Evolutionary conservation across 1,140 invertebrate species (phyloP).

Genomic region (Alviniconcha marisindica): DNA sequence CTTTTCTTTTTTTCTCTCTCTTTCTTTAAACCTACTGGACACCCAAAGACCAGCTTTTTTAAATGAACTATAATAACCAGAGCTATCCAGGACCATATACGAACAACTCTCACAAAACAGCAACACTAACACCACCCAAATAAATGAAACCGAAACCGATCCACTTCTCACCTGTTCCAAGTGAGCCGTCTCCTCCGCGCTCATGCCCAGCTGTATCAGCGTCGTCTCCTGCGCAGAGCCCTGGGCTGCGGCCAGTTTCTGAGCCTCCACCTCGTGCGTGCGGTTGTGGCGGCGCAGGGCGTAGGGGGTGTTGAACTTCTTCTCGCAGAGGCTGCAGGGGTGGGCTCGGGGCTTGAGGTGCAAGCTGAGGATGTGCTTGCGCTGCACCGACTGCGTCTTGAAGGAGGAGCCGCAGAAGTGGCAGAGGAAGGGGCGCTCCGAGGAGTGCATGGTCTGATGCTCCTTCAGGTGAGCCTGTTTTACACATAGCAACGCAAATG

Average conservation of each 20-base stretch:
- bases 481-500: not conserved
- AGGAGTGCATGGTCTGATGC: slow-evolving; percentile 74
- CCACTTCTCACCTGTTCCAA: not conserved
- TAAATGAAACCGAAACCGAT: too few species aligned
- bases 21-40: too few species aligned
- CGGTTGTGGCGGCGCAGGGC: slow-evolving; percentile 74
- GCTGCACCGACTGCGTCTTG: slow-evolving; percentile 76
- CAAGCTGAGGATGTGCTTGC: slow-evolving; percentile 76
- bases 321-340: slow-evolving; percentile 71
- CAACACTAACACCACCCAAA: not conserved
- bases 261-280: slow-evolving; percentile 60
- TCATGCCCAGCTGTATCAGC: slow-evolving; percentile 23
- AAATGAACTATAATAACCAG: too few species aligned
- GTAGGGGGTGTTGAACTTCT: slow-evolving; percentile 77
- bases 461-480: slow-evolving; percentile 68
- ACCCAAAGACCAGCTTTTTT: too few species aligned
- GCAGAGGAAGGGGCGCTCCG: slow-evolving; percentile 75
- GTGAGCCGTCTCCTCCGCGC: slow-evolving; percentile 8
- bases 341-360: slow-evolving; percentile 74
- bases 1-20: too few species aligned
- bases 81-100: too few species aligned
- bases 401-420: slow-evolving; percentile 78
- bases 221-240: not conserved
- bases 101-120: not conserved
- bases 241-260: not conserved